Conservation (phyloP, 2,797 vertebrate species). For the Holocentrus rufus region DNA sequence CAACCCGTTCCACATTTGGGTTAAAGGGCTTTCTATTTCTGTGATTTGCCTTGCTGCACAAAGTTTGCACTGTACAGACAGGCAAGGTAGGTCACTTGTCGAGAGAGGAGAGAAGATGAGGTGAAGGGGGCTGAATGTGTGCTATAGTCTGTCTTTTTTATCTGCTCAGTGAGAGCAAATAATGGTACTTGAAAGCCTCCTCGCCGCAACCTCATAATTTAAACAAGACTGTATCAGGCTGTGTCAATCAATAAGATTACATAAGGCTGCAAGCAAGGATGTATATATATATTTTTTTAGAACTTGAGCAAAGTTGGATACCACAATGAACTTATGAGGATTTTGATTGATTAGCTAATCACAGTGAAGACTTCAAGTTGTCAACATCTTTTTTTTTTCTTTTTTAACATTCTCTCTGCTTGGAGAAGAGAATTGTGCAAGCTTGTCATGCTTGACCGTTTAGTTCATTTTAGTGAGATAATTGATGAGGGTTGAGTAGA, state of each 20-base stretch:
- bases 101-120: constrained; percentile 59
- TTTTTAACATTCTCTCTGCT: background rate
- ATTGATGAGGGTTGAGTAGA: background rate
- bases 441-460: background rate
- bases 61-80: constrained; percentile 55
- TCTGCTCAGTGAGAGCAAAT: constrained; percentile 55
- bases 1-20: too few species aligned
- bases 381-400: background rate
- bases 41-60: constrained; percentile 3
- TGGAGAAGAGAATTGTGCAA: background rate
- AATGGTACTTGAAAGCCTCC: constrained; percentile 54
- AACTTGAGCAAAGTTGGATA: background rate
- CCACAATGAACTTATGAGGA: background rate
- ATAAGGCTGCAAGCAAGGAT: background rate
- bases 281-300: background rate
- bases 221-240: constrained; percentile 44
- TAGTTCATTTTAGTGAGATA: background rate
- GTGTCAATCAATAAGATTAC: constrained; percentile 11
- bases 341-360: background rate
- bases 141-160: constrained; percentile 55
- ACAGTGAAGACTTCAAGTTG: background rate
- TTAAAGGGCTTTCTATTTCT: too few species aligned
- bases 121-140: constrained; percentile 41
- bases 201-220: constrained; percentile 52
- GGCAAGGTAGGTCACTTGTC: constrained; percentile 64